Conservation (phyloP, 2,888 invertebrate species). For the Atethmia centrago region DNA sequence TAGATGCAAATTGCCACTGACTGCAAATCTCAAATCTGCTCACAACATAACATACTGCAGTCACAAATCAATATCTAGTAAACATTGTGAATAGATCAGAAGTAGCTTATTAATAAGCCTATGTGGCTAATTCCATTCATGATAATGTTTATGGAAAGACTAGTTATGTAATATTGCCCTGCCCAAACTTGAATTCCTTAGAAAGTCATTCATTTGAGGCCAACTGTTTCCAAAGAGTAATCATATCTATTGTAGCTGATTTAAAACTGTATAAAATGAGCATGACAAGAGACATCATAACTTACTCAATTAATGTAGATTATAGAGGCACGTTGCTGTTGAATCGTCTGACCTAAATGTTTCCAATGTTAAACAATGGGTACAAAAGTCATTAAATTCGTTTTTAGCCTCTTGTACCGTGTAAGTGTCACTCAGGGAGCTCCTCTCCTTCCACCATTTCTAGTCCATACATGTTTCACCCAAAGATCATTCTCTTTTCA, state of each 20-base stretch:
- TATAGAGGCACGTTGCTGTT: background rate
- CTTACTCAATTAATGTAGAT: background rate
- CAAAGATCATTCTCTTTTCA: constrained; percentile 76
- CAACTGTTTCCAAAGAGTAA: background rate
- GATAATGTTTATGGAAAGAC: background rate
- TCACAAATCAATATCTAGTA: background rate
- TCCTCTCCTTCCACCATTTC: too few relatives aligned
- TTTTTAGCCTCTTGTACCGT: background rate
- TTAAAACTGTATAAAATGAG: background rate
- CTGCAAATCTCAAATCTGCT: background rate
- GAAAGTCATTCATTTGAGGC: too few relatives aligned
- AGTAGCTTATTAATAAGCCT: background rate
- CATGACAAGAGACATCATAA: background rate
- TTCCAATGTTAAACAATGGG: background rate
- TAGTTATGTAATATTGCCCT: background rate
- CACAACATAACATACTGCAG: background rate
- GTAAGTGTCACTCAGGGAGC: background rate
- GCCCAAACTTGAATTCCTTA: background rate
- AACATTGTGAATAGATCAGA: background rate
- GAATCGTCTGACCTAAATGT: background rate
- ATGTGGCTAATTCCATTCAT: background rate
- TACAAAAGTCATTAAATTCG: background rate
- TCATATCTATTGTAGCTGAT: background rate
- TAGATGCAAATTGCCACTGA: background rate
- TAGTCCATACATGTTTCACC: background rate